Conservation (phyloP, 2,888 invertebrate species). For the Pandemis corylana region DNA sequence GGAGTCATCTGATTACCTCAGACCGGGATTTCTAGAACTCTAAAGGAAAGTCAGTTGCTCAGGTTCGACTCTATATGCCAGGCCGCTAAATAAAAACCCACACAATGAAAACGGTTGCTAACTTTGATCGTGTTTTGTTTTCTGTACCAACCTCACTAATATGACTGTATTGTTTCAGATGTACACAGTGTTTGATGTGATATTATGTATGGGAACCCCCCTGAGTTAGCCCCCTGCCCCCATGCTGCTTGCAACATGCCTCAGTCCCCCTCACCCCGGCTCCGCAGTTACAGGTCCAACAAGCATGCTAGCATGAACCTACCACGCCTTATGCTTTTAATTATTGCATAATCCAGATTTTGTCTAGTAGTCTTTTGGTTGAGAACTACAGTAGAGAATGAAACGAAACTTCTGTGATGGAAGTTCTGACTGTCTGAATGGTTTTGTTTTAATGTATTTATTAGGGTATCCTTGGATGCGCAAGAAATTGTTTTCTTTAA, state of each 20-base stretch:
- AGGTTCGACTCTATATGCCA: too few relatives aligned
- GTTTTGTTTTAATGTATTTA: too few relatives aligned
- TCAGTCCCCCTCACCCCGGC: constrained; percentile 88
- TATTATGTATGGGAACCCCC: constrained; percentile 76
- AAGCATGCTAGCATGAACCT: constrained; percentile 64
- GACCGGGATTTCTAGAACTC: too few relatives aligned
- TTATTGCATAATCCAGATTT: background rate
- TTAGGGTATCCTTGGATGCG: too few relatives aligned
- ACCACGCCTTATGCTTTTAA: constrained; percentile 18
- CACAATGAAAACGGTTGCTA: background rate
- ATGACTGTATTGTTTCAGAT: constrained; percentile 78
- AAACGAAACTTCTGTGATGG: too few relatives aligned
- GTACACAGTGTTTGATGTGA: constrained; percentile 83
- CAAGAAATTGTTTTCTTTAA: too few relatives aligned
- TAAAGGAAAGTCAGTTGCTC: too few relatives aligned
- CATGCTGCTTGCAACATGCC: constrained; percentile 90
- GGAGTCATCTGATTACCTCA: too few relatives aligned
- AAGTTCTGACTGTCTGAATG: too few relatives aligned
- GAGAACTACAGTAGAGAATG: too few relatives aligned
- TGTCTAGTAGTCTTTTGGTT: too few relatives aligned
- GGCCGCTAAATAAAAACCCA: background rate
- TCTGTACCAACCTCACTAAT: constrained; percentile 13
- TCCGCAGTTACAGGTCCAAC: constrained; percentile 92
- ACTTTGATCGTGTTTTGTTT: background rate
- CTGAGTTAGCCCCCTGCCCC: constrained; percentile 77